These are phyloP conservation scores for Stenopsyche tienmushanensis DNA, from an alignment of 1,140 invertebrate genomes.

Conservation along the genomic window DNA sequence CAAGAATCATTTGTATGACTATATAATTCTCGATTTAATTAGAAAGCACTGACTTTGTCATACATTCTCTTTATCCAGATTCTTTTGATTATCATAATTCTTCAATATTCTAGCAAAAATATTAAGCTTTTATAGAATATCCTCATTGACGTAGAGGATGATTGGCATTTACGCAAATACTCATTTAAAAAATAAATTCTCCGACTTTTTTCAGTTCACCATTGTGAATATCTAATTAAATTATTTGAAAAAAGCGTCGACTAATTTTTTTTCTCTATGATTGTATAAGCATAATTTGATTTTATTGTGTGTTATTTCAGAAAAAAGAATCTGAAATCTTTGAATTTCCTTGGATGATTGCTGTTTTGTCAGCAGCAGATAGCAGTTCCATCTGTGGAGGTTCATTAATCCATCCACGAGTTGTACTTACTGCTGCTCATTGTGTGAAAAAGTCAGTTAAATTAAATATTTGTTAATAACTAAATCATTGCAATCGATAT, in stretches of 20 bases:
- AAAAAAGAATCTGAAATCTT: slow-evolving; percentile 63
- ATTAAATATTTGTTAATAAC: not conserved
- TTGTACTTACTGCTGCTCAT: slow-evolving; percentile 20
- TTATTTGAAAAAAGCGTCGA: not conserved
- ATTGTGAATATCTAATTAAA: too few species aligned
- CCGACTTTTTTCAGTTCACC: not conserved
- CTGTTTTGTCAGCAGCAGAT: slow-evolving; percentile 69
- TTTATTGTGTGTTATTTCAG: too few species aligned
- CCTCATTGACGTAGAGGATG: too few species aligned
- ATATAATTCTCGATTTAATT: too few species aligned
- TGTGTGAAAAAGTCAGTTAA: slow-evolving; percentile 8
- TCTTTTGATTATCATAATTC: too few species aligned
- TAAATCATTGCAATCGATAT: not conserved
- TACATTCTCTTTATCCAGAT: too few species aligned
- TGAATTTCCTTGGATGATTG: slow-evolving; percentile 88
- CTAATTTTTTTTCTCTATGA: not conserved
- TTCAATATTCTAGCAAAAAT: too few species aligned
- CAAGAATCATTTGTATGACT: too few species aligned
- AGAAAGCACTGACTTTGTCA: too few species aligned
- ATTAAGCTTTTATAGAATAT: too few species aligned
- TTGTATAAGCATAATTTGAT: too few species aligned
- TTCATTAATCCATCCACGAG: slow-evolving; percentile 64
- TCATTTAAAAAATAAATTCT: not conserved
- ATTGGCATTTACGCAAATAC: not conserved
- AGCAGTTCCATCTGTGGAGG: slow-evolving; percentile 70